Percentiles rank a stretch among this genome's conserved stretches.
Evolutionary conservation across 2,888 invertebrate species (phyloP).

Genomic region (Platypus cylindrus): DNA sequence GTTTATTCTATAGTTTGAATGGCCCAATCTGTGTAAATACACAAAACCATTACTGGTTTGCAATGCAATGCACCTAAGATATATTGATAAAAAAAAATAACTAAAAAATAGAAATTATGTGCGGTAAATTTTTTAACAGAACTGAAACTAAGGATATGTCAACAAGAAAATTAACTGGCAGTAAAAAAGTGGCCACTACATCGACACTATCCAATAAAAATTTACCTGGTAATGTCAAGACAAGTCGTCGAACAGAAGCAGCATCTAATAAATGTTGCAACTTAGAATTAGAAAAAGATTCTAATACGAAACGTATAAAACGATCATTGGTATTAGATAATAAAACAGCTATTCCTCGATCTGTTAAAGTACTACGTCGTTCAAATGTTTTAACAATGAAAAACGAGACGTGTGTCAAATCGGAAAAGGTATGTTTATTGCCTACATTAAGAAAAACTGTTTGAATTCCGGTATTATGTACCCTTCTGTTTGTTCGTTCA

Average conservation of each 20-base stretch:
- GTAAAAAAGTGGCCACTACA: conserved; percentile 18
- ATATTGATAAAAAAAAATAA: too few relatives aligned
- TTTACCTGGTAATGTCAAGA: too few relatives aligned
- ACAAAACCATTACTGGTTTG: conserved; percentile 4
- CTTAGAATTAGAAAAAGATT: too few relatives aligned
- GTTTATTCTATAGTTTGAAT: conserved; percentile 5
- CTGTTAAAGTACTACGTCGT: conserved; percentile 31
- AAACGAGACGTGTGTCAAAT: conserved; percentile 17
- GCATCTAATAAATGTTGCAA: too few relatives aligned
- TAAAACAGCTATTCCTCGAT: conserved; percentile 26
- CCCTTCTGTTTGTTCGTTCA: too few relatives aligned
- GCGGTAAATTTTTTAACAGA: conserved; percentile 33
- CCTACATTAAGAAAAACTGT: conserved; percentile 24
- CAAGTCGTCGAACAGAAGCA: conserved; percentile 7
- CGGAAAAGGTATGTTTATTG: conserved; percentile 21
- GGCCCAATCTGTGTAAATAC: conserved; percentile 1
- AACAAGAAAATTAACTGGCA: conserved; percentile 15
- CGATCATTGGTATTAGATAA: conserved; percentile 29
- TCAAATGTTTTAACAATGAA: conserved; percentile 21
- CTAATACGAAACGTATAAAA: conserved; percentile 31
- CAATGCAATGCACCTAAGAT: too few relatives aligned
- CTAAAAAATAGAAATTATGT: too few relatives aligned
- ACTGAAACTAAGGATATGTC: conserved; percentile 24
- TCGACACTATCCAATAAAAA: too few relatives aligned
- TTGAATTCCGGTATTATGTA: conserved; percentile 13